phyloP scores from a whole-genome alignment of 92 coral and sea anemone genomes.

The Palythoa grandis region DNA sequence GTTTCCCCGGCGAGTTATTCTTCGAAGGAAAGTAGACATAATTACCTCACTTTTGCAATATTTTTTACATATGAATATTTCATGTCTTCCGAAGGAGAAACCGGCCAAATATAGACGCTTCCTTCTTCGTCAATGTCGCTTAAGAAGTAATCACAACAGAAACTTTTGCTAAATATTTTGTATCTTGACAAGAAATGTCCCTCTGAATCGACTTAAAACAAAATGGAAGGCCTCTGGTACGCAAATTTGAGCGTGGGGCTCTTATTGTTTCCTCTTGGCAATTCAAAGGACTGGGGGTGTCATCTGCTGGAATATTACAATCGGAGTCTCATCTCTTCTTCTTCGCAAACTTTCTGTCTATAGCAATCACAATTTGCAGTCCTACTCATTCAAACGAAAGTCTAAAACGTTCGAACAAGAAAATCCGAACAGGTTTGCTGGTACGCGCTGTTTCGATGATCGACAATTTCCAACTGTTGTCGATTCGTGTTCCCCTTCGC shows the following conservation, averaged over 20 bases:
- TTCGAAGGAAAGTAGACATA: constrained; percentile 52
- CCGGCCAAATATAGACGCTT: constrained; percentile 81
- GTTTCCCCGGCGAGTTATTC: constrained; percentile 6
- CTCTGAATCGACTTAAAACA: constrained; percentile 9
- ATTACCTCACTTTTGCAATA: constrained; percentile 84
- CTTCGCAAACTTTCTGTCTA: constrained; percentile 40
- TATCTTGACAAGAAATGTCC: constrained; percentile 15
- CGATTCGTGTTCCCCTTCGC: constrained; percentile 77
- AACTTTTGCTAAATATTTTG: constrained; percentile 44
- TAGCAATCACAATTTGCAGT: constrained; percentile 27
- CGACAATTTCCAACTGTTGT: constrained; percentile 52
- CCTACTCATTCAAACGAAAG: neutral
- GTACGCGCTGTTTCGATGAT: constrained; percentile 34
- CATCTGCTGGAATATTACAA: constrained; percentile 91
- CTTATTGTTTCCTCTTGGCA: constrained; percentile 86
- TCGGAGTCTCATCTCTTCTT: constrained; percentile 71
- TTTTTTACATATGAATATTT: constrained; percentile 85
- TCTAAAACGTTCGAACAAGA: neutral
- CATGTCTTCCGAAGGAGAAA: constrained; percentile 79
- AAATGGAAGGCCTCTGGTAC: constrained; percentile 71
- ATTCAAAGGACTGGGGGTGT: constrained; percentile 96
- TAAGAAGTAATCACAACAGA: constrained; percentile 45
- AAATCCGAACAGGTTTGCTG: constrained; percentile 35
- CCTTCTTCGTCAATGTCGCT: constrained; percentile 56
- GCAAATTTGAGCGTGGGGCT: constrained; percentile 87